Base-by-base conservation (phyloP, 2,888 invertebrate genomes). In the Barypeithes pellucidus region DNA sequence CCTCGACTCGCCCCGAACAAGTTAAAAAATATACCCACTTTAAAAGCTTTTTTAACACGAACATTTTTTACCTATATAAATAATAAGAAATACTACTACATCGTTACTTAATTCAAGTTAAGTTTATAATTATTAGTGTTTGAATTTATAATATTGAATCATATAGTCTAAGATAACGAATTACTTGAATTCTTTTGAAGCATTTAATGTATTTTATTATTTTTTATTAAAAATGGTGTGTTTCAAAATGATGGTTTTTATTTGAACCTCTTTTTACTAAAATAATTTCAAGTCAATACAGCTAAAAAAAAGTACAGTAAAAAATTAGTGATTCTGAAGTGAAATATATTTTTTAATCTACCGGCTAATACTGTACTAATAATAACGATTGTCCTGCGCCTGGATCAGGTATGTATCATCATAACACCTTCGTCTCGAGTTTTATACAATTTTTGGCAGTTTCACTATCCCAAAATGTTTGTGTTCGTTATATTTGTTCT, bases 191-290 rank as follows among this genome's bases (percentile, higher is more conserved):
- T 74, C 72, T 72, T 75, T 72, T 69, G 78, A 80, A 89, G 90
- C 90, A 90, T 90, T 90, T 89, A 89, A n/a, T 85, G 84, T 85
- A 85, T 90, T 90, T 90, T 90, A 90, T 90, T 90, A 90, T 90
- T 90, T 90, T 90, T 90, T 89, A 90, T 90, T 90, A 90, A 90
- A 90, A 90, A 90, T 90, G 90, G 90, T 90, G 90, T 90, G 90
- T 90, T 91, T 90, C 89, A 77, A 75, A 71, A 41, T 39, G 24
- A 14, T 65, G 43, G 47, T 24, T 65, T 70, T 62, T 54, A 70
- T 70, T 69, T 61, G 12, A 16, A 11, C 50, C 47, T 5, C n/a
- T n/a, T n/a, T n/a, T n/a, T n/a, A n/a, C n/a, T n/a, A n/a, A n/a
- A n/a, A n/a, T n/a, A n/a, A n/a, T n/a, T n/a, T 11, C 14, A 1